Base-by-base conservation (phyloP, 1,140 invertebrate species). In the Achatina immaculata region DNA sequence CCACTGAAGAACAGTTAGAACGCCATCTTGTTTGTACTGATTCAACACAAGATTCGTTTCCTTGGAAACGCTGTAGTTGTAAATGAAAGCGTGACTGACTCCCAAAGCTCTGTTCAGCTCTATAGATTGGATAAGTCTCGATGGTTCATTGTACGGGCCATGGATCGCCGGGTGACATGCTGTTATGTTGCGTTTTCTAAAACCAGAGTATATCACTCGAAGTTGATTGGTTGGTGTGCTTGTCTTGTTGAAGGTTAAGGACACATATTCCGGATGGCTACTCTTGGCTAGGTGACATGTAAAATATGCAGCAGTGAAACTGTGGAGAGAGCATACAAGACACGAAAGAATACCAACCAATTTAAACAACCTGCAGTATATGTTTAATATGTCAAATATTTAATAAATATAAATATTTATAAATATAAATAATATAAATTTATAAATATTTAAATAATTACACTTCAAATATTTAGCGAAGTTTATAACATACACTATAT, bases 21-120 rank as follows among this genome's bases (percentile, higher is more conserved):
- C 16, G 7, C 74, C 74, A 45, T 40, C 31, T 36, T 58, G 0
- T 43, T 38, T 4, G 42, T 77, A 77, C 16, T 77, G 6, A 9
- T 51, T 58, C 34, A 77, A 38, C 24, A 77, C 34, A 19, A 24
- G 7, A 14, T 77, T 36, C 42, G 42, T 43, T 34, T 62, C 21
- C 11, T 40, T 7, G 1, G 51, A 58, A 7, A 77, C 55, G 51
- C 55, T 77, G 45, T 51, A 65, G 36, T 77, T 77, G 74, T 77
- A 77, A n/a, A 77, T 31, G 19, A 65, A 55, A 43, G 51, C 14
- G 36, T 77, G 73, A 7, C 62, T 31, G 21, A 55, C 74, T 28
- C 74, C 74, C 0, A 77, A 16, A 28, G 36, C n/a, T 40, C 74
- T 7, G 74, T 77, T 77, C 9, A 77, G 9, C 36, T 58, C 74